Evolutionary conservation across 2,888 invertebrate species (phyloP).

Genomic region (Cephus rjabovi): DNA sequence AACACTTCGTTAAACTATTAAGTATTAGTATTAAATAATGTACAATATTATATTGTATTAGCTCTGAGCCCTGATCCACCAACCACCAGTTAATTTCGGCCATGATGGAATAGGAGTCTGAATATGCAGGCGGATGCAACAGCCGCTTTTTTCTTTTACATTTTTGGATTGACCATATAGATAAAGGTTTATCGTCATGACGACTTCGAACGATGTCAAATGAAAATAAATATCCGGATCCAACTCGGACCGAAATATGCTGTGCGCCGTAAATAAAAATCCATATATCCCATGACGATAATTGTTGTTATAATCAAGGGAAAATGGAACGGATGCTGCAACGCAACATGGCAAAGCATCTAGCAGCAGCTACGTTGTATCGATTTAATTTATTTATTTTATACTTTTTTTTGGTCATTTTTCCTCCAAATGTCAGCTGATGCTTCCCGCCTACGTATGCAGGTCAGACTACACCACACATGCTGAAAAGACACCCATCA

Average conservation of each 20-base stretch:
- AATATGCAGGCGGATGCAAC: constrained; percentile 44
- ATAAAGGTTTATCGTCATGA: not conserved
- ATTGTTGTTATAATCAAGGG: not conserved
- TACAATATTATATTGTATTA: constrained; percentile 51
- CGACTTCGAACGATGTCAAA: not conserved
- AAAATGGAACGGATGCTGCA: not conserved
- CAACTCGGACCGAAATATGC: not conserved
- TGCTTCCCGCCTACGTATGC: constrained; percentile 45
- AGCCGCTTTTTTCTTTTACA: constrained; percentile 30
- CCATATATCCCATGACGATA: not conserved
- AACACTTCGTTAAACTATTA: constrained; percentile 44
- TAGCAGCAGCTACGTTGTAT: not conserved
- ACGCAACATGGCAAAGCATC: not conserved
- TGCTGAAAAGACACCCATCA: constrained; percentile 85
- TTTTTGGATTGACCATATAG: not conserved
- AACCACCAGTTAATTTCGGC: constrained; percentile 37
- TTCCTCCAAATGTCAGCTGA: constrained; percentile 38
- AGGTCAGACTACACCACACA: constrained; percentile 75
- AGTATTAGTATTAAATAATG: constrained; percentile 50
- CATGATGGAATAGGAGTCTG: constrained; percentile 42
- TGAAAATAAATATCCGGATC: not conserved
- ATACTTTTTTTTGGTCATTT: constrained; percentile 26
- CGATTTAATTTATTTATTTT: not conserved
- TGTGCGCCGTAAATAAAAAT: not conserved
- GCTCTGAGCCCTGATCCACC: constrained; percentile 49